These are phyloP conservation scores for Zingel zingel DNA, from an alignment of 2,113 vertebrate species.

Conservation along the genomic window DNA sequence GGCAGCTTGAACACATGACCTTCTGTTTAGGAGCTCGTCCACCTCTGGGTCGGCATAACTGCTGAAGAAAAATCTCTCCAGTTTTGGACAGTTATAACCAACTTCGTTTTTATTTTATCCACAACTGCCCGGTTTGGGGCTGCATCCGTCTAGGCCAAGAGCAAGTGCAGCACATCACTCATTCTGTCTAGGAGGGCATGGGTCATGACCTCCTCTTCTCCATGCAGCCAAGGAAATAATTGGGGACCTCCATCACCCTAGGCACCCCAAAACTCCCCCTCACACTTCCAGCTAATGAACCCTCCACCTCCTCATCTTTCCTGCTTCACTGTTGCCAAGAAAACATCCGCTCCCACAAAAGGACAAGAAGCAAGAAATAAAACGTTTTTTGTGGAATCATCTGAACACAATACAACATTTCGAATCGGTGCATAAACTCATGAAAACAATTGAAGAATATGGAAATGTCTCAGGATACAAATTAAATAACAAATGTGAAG, in stretches of 20 bases:
- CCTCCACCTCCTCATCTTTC: conserved; percentile 38
- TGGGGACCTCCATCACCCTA: conserved; percentile 50
- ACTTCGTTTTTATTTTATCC: conserved; percentile 37
- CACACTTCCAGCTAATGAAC: conserved; percentile 44
- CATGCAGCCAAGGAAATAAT: conserved; percentile 53
- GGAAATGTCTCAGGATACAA: background rate
- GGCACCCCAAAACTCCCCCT: background rate
- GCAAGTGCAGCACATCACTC: conserved; percentile 31
- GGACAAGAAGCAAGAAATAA: conserved; percentile 11
- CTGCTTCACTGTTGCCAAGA: conserved; percentile 25
- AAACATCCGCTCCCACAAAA: conserved; percentile 13
- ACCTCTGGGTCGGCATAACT: background rate
- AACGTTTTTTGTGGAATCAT: background rate
- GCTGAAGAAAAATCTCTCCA: background rate
- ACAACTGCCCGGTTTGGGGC: conserved; percentile 31
- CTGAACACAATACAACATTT: background rate
- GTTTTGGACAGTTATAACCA: background rate
- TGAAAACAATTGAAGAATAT: background rate
- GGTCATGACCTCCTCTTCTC: conserved; percentile 45
- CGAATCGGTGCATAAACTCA: background rate
- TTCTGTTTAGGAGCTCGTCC: background rate
- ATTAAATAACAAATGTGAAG: background rate
- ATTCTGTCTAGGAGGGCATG: conserved; percentile 9
- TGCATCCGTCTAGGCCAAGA: conserved; percentile 15
- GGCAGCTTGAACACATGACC: background rate